These are phyloP conservation scores for Phyllopteryx taeniolatus DNA, from an alignment of 2,113 vertebrate species.

Conservation along the genomic window DNA sequence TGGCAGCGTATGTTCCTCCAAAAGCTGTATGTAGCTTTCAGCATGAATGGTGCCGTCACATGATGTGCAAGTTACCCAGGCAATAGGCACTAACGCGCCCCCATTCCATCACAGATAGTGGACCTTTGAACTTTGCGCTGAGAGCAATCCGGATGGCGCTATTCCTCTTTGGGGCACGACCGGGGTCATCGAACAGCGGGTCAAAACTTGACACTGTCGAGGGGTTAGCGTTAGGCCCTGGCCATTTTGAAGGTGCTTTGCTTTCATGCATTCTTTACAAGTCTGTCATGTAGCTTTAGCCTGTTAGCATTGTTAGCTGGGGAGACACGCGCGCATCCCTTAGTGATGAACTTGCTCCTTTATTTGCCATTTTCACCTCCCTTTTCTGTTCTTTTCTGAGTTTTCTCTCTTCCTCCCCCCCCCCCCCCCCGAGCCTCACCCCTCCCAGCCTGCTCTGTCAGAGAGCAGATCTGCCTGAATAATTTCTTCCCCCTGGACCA, in stretches of 20 bases:
- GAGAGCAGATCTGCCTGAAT: slow-evolving; percentile 72
- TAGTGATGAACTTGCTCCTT: not conserved
- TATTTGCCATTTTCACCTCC: not conserved
- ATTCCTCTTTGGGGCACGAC: no score
- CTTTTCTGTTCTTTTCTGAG: not conserved
- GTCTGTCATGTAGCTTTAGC: not conserved
- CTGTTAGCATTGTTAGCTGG: not conserved
- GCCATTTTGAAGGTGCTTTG: not conserved
- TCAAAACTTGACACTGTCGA: no score
- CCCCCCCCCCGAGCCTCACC: slow-evolving; percentile 7
- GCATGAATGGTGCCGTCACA: no score
- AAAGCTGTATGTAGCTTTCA: no score
- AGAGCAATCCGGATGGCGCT: no score
- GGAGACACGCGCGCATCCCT: not conserved
- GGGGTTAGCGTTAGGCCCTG: no score
- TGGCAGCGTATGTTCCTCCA: no score
- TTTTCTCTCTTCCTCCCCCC: slow-evolving; percentile 2
- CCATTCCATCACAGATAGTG: no score
- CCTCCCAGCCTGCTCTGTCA: slow-evolving; percentile 51
- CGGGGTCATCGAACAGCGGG: no score
- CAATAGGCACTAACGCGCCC: no score
- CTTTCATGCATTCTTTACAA: not conserved
- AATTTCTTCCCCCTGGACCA: slow-evolving; percentile 71
- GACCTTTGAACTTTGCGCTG: no score
- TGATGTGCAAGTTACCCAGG: no score